Evolutionary conservation across 92 coral and sea anemone species (phyloP), one percentile per base, ranked within the genome.

Genomic region (Parazoanthus darwini): DNA sequence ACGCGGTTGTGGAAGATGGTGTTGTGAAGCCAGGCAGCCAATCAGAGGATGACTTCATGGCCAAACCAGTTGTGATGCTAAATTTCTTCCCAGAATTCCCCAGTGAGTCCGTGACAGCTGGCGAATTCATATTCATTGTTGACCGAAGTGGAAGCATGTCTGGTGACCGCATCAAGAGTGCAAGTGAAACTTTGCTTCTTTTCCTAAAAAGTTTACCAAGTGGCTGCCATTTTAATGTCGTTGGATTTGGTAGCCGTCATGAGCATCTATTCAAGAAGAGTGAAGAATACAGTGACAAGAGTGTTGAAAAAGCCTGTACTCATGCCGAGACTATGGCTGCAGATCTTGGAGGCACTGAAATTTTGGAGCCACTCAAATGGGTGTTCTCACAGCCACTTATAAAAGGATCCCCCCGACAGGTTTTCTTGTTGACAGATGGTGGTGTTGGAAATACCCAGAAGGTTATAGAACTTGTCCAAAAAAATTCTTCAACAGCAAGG

Each of bases 141-240:
- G 98, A 96, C 87, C 96, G 96, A 36, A 96, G 98, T 88, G 98
- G 96, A 39, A 96, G 98, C 77, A 96, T 96, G 97, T 9, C 71
- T 22, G 97, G 94, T 0, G 74, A 86, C 43, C 80, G 90, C 26
- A 94, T 88, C 68, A 77, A 88, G 68, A 90, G 93, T 65, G 98
- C 98, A 8, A 90, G 88, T 8, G 90, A 93, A 75, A 94, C 98
- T 33, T 92, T 96, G 67, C 93, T 92, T 29, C 90, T 96, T 42
- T 96, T 94, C 82, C 88, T 96, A 9, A 96, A 96, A 81, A 96
- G 98, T 84, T 86, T 96, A 58, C 96, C 97, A 23, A 93, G 92
- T 15, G 96, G 94, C 29, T 96, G 98, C 54, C 94, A 91, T 81
- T 94, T 96, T 84, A 96, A 96, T 80, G 91, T 96, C 9, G 89